Evolutionary conservation across 1,140 invertebrate species (phyloP).

Genomic region (Lithobius niger): DNA sequence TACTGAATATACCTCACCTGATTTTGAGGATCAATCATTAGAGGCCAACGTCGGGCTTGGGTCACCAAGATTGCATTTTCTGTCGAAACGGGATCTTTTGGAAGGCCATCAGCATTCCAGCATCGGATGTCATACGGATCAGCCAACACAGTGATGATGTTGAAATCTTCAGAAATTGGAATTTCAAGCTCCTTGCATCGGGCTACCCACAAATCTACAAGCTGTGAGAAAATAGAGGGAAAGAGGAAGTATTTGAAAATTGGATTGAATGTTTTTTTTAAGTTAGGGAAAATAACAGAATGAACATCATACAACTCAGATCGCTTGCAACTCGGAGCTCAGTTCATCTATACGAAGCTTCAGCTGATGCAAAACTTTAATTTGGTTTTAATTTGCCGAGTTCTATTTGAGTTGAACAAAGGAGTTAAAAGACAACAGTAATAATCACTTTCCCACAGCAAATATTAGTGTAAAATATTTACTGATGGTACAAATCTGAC

Average conservation of each 20-base stretch:
- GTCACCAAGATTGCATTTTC: slow-evolving; percentile 80
- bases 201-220: slow-evolving; percentile 16
- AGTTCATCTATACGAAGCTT: no score
- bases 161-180: slow-evolving; percentile 35
- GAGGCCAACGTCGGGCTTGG: slow-evolving; percentile 59
- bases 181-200: slow-evolving; percentile 29
- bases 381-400: no score
- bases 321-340: no score
- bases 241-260: neutral
- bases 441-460: no score
- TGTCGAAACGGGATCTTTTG: slow-evolving; percentile 65
- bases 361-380: no score
- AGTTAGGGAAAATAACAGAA: no score
- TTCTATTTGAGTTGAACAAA: no score
- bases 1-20: slow-evolving; percentile 53
- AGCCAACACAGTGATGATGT: slow-evolving; percentile 56
- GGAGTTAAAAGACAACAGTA: no score
- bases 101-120: slow-evolving; percentile 70
- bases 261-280: neutral
- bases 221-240: neutral
- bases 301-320: no score
- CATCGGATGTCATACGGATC: slow-evolving; percentile 66
- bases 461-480: no score
- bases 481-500: no score
- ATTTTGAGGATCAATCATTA: slow-evolving; percentile 83